phyloP scores from a whole-genome alignment of 2,113 vertebrate species.

The Corythaeola cristata region DNA sequence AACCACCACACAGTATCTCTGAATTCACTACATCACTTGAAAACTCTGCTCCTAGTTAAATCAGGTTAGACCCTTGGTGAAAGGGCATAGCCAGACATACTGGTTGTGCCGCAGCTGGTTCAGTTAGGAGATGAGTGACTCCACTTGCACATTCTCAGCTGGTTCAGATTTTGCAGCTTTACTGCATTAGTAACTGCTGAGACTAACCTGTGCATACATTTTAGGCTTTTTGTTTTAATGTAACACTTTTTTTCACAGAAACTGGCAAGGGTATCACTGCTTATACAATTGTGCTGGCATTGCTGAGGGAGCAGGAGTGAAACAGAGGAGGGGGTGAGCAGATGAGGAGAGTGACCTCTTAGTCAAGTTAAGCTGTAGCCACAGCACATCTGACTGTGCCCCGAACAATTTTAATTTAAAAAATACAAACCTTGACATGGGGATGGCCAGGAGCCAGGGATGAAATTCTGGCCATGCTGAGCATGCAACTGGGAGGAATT shows the following conservation, averaged over 20 bases:
- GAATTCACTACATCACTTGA: not conserved
- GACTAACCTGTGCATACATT: not conserved
- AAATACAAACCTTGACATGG: not conserved
- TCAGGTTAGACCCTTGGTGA: not conserved
- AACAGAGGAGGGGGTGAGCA: not conserved
- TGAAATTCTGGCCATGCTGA: not conserved
- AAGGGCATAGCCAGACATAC: not conserved
- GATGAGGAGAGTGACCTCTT: not conserved
- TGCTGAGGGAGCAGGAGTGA: not conserved
- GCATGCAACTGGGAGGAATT: not conserved
- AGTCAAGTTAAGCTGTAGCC: slow-evolving; percentile 2
- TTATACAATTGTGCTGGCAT: not conserved
- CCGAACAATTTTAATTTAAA: not conserved
- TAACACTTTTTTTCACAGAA: not conserved
- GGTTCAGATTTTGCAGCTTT: not conserved
- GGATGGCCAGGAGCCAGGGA: not conserved
- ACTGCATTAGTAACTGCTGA: not conserved
- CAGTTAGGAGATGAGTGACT: not conserved
- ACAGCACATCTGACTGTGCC: not conserved
- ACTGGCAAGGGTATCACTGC: not conserved
- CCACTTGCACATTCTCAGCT: not conserved
- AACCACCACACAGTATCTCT: not conserved
- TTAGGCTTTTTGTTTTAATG: not conserved
- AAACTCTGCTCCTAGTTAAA: not conserved
- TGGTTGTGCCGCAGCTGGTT: not conserved